Percentiles rank a stretch among this genome's conserved stretches.
These are phyloP conservation scores for Stegostoma tigrinum DNA, from an alignment of 2,113 vertebrate genomes.

Conservation along the genomic window DNA sequence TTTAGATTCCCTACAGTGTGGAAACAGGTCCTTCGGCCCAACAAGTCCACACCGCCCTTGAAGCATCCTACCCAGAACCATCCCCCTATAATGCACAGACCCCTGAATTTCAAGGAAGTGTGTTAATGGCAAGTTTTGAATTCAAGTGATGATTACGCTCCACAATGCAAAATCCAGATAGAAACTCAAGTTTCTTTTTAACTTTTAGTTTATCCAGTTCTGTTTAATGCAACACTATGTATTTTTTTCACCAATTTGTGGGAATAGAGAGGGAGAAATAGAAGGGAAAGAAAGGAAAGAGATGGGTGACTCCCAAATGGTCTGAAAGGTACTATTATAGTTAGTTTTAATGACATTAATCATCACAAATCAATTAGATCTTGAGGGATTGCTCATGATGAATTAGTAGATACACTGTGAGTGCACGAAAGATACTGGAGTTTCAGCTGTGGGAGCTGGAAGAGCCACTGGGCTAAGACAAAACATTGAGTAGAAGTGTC, in stretches of 20 bases:
- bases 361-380: background rate
- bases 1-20: too few species aligned
- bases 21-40: too few species aligned
- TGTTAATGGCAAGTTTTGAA: background rate
- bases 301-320: background rate
- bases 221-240: background rate
- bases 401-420: background rate
- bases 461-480: background rate
- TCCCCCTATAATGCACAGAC: too few species aligned
- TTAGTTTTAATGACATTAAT: background rate
- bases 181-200: background rate
- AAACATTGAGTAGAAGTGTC: background rate
- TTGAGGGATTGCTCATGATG: background rate
- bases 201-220: background rate
- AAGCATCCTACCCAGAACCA: too few species aligned
- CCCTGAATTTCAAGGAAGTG: background rate
- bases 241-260: background rate
- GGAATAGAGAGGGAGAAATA: background rate
- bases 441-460: background rate
- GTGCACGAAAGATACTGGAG: too few species aligned
- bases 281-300: background rate
- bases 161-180: background rate
- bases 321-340: background rate
- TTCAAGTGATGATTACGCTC: background rate
- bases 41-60: too few species aligned